phyloP scores from a whole-genome alignment of 2,888 invertebrate species.

The Dynastes grantii region DNA sequence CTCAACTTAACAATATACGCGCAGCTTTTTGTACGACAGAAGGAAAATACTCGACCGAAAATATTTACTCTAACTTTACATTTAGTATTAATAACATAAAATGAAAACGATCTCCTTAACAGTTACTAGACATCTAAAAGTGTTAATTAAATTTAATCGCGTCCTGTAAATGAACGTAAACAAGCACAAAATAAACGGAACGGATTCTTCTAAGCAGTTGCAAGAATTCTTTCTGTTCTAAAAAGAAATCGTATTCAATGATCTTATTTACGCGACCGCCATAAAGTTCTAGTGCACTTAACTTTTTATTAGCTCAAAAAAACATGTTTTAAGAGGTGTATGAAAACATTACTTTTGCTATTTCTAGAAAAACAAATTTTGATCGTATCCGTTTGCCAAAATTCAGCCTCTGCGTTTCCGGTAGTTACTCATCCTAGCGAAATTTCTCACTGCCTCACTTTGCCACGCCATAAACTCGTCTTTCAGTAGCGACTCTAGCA shows the following conservation, averaged over 20 bases:
- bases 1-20: too few relatives aligned
- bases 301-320: not conserved
- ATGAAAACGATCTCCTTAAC: not conserved
- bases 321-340: not conserved
- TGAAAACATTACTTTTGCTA: not conserved
- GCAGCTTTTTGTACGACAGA: too few relatives aligned
- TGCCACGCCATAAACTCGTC: not conserved
- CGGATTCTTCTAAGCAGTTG: not conserved
- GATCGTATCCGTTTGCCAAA: not conserved
- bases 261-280: not conserved
- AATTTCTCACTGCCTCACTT: not conserved
- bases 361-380: not conserved
- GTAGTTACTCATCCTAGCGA: not conserved
- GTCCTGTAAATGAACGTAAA: not conserved
- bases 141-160: conserved; percentile 8
- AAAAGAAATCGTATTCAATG: not conserved
- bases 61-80: not conserved
- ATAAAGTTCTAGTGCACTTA: not conserved
- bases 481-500: too few relatives aligned
- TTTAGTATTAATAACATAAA: not conserved
- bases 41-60: not conserved
- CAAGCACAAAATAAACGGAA: not conserved
- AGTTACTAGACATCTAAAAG: not conserved
- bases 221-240: not conserved
- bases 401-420: conserved; percentile 18